Evolutionary conservation across 1,140 invertebrate genomes (phyloP).

Genomic region (Drosophila arawakana): DNA sequence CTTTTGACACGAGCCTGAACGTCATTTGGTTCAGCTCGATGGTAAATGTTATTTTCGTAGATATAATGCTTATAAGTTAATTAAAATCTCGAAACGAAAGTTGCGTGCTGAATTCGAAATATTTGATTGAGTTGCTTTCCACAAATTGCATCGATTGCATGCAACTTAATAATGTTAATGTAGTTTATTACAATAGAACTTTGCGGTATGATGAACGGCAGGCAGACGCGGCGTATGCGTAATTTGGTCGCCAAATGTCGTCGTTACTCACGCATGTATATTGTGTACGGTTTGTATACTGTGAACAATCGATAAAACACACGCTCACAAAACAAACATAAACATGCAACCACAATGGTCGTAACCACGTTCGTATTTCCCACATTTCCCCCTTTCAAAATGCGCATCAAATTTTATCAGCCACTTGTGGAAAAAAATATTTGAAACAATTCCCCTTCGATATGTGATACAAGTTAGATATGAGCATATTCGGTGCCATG

Average conservation of each 20-base stretch:
- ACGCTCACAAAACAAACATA: conserved; percentile 54
- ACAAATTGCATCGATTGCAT: conserved; percentile 75
- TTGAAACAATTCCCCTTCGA: conserved; percentile 60
- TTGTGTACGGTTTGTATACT: conserved; percentile 5
- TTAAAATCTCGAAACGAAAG: conserved; percentile 3
- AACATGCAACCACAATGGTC: conserved; percentile 29
- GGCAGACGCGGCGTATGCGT: conserved; percentile 56
- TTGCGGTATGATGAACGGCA: conserved; percentile 21
- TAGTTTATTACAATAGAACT: conserved; percentile 45
- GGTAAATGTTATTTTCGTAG: too few relatives aligned
- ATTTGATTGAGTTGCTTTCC: conserved; percentile 54
- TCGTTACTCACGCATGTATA: conserved; percentile 46
- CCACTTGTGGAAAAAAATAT: conserved; percentile 71
- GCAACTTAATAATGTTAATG: conserved; percentile 74
- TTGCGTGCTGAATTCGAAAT: background rate
- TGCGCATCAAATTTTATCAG: conserved; percentile 78
- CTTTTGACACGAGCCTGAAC: conserved; percentile 29
- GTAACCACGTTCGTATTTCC: conserved; percentile 26
- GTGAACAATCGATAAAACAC: conserved; percentile 13
- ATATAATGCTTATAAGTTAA: conserved; percentile 6
- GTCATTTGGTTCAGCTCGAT: conserved; percentile 45
- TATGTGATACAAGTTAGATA: conserved; percentile 26
- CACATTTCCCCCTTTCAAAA: conserved; percentile 42
- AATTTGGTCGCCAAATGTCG: conserved; percentile 65
- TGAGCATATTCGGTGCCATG: conserved; percentile 40